Evolutionary conservation across 2,113 vertebrate species (phyloP).

Genomic region (Sturnus vulgaris): DNA sequence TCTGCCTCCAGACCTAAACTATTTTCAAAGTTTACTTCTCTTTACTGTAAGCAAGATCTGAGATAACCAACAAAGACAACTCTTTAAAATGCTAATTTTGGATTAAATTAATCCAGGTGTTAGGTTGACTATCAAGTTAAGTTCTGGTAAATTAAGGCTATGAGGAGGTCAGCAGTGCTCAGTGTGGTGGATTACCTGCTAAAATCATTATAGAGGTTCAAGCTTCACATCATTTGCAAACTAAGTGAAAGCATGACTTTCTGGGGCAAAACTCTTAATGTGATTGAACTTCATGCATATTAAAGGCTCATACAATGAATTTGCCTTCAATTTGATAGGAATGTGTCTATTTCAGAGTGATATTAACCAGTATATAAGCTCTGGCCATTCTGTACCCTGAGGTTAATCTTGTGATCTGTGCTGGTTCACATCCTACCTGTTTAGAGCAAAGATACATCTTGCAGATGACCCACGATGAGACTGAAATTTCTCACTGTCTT

Average conservation of each 20-base stretch:
- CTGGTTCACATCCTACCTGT: background rate
- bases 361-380: background rate
- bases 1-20: background rate
- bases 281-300: background rate
- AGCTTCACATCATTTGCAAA: background rate
- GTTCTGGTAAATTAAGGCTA: background rate
- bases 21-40: background rate
- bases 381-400: background rate
- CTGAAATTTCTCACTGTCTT: background rate
- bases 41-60: background rate
- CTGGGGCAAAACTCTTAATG: background rate
- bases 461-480: background rate
- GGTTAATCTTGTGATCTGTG: background rate
- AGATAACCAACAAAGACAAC: background rate
- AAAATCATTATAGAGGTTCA: background rate
- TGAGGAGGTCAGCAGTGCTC: background rate
- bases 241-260: background rate
- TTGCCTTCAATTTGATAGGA: background rate
- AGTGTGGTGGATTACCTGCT: background rate
- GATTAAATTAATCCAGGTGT: background rate
- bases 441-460: background rate
- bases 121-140: background rate
- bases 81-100: background rate
- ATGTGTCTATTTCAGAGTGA: background rate
- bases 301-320: background rate